Percentiles rank a stretch among this genome's conserved stretches.
Conservation (phyloP, 2,113 vertebrate genomes). For the Chloropsis hardwickii region DNA sequence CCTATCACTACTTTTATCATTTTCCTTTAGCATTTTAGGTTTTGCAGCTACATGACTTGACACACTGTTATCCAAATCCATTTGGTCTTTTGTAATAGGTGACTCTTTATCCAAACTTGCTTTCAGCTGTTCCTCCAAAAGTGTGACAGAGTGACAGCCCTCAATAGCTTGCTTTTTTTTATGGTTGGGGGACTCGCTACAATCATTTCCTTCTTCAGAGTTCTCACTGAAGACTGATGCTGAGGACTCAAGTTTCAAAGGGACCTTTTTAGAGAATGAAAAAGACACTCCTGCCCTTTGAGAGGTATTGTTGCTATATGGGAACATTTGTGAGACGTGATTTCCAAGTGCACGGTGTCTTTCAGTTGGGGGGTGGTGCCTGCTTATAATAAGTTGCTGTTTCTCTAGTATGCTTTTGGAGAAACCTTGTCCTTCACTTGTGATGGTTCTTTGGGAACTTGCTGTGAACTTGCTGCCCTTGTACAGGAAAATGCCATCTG, state of each 20-base stretch:
- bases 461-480: slow-evolving; percentile 65
- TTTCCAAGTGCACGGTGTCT: slow-evolving; percentile 50
- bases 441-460: slow-evolving; percentile 38
- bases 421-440: slow-evolving; percentile 49
- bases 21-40: slow-evolving; percentile 57
- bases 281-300: slow-evolving; percentile 89
- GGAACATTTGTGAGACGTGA: slow-evolving; percentile 32
- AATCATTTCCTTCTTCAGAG: slow-evolving; percentile 80
- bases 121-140: slow-evolving; percentile 42
- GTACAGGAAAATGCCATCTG: slow-evolving; percentile 65
- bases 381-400: slow-evolving; percentile 36
- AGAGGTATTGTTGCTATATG: slow-evolving; percentile 54
- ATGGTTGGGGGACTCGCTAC: slow-evolving; percentile 62
- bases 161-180: slow-evolving; percentile 71
- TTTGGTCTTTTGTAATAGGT: not conserved
- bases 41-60: slow-evolving; percentile 28
- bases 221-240: slow-evolving; percentile 94
- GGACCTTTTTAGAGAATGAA: slow-evolving; percentile 90
- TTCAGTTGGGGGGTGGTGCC: slow-evolving; percentile 41
- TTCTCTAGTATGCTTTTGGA: slow-evolving; percentile 49
- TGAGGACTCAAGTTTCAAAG: slow-evolving; percentile 90
- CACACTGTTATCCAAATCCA: not conserved
- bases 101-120: not conserved
- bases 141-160: slow-evolving; percentile 34
- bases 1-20: slow-evolving; percentile 18